A percentile compares a stretch with the other conserved stretches of the same genome.
Conservation (phyloP, 2,113 vertebrate genomes). For the Brienomyrus longianalis region DNA sequence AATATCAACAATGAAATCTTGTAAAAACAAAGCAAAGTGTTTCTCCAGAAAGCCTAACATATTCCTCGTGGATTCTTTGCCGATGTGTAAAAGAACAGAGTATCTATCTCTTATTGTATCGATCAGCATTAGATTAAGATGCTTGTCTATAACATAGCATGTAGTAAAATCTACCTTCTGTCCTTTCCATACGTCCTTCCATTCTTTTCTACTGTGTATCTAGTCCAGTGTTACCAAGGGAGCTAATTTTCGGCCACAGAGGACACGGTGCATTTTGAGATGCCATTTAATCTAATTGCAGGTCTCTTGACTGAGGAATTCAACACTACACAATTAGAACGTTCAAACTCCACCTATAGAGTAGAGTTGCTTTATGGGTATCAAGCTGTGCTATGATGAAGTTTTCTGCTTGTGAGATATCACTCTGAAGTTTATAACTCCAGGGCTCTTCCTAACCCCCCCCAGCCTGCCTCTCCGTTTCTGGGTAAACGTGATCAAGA, state of each 20-base stretch:
- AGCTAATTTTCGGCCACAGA: neutral
- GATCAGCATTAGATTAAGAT: neutral
- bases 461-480: slow-evolving; percentile 83
- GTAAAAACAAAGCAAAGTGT: neutral
- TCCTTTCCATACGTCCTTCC: neutral
- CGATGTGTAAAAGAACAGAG: neutral
- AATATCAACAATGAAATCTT: neutral
- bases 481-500: slow-evolving; percentile 96
- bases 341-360: neutral
- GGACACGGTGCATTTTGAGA: neutral
- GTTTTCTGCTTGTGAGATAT: neutral
- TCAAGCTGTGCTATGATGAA: neutral
- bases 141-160: neutral
- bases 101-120: neutral
- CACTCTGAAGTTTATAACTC: neutral
- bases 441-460: neutral
- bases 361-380: neutral
- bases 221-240: neutral
- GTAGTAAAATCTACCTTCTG: neutral
- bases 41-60: neutral
- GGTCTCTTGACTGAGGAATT: neutral
- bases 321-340: neutral
- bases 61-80: neutral
- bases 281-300: neutral
- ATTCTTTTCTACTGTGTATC: neutral